Conservation (phyloP, 2,888 invertebrate species). For the Gerosis bhagava region DNA sequence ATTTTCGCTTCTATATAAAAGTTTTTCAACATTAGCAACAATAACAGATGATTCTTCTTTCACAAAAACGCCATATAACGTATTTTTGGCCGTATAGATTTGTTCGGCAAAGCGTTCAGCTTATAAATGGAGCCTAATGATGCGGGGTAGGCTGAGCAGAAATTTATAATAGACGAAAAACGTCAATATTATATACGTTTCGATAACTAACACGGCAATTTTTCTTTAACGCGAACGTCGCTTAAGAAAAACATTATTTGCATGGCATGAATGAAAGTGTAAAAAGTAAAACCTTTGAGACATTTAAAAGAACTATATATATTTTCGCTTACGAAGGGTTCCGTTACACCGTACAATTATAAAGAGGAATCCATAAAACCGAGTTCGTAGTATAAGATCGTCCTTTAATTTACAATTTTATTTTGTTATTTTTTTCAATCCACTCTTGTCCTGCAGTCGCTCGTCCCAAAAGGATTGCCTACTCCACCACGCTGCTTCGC, state of each 20-base stretch:
- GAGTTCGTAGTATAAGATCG: too few species aligned
- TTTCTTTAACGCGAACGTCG: constrained; percentile 33
- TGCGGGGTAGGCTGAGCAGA: constrained; percentile 8
- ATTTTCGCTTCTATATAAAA: not conserved
- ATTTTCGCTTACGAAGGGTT: too few species aligned
- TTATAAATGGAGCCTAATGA: constrained; percentile 22
- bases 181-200: constrained; percentile 24
- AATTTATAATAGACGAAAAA: constrained; percentile 16
- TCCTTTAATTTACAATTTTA: too few species aligned
- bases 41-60: constrained; percentile 16
- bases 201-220: constrained; percentile 26
- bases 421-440: too few species aligned
- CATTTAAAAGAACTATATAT: too few species aligned
- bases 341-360: too few species aligned
- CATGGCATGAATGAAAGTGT: too few species aligned
- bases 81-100: constrained; percentile 14
- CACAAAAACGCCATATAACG: not conserved
- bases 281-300: too few species aligned
- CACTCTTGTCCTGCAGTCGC: too few species aligned
- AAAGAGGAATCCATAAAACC: too few species aligned
- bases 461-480: too few species aligned
- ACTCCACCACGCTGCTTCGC: too few species aligned
- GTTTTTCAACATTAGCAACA: constrained; percentile 10
- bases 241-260: constrained; percentile 43
- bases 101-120: constrained; percentile 7